Evolutionary conservation across 2,113 vertebrate genomes (phyloP).

Genomic region (Hypanus sabinus): DNA sequence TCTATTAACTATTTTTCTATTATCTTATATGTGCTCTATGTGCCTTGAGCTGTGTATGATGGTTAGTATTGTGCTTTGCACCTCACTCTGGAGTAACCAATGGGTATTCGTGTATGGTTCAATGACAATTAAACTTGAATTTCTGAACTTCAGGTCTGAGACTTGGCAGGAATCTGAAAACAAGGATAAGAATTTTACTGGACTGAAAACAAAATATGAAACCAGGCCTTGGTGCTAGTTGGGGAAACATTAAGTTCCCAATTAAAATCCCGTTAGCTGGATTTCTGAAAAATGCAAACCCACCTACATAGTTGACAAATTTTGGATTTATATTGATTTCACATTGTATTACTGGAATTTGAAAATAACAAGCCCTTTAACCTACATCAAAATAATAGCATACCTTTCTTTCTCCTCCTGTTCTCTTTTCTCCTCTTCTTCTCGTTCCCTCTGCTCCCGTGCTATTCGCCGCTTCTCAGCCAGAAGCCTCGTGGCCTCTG

Average conservation of each 20-base stretch:
- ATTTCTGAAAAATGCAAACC: not conserved
- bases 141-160: not conserved
- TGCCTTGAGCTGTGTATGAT: no score
- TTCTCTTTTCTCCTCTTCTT: constrained; percentile 72
- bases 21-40: no score
- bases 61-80: no score
- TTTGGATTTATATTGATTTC: not conserved
- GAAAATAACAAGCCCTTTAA: not conserved
- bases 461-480: constrained; percentile 83
- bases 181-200: not conserved
- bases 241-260: not conserved
- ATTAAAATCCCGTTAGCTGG: not conserved
- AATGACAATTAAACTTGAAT: no score
- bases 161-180: not conserved
- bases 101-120: no score
- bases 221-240: not conserved
- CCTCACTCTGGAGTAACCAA: no score
- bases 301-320: not conserved
- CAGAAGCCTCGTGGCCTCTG: constrained; percentile 82
- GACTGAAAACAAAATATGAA: not conserved
- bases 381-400: constrained; percentile 22
- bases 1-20: no score
- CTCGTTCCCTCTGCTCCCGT: constrained; percentile 80
- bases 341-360: not conserved
- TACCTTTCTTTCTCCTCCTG: constrained; percentile 79